These are phyloP conservation scores for Plestiodon gilberti DNA, from an alignment of 2,113 vertebrate species.

Conservation along the genomic window DNA sequence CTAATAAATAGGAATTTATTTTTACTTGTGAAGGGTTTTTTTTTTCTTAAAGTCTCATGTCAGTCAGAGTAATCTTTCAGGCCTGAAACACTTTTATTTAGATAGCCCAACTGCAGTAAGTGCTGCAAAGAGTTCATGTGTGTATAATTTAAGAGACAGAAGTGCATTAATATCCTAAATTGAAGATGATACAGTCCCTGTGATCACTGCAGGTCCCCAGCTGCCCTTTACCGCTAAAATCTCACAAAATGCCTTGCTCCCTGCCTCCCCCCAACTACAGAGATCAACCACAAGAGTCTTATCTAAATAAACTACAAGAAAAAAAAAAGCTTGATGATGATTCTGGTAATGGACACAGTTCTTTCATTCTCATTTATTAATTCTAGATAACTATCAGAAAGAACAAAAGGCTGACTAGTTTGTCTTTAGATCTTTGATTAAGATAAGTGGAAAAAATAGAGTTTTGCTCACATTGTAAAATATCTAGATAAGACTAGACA, in stretches of 20 bases:
- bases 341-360: not conserved
- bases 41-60: not conserved
- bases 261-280: not conserved
- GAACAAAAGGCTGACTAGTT: not conserved
- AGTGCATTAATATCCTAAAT: not conserved
- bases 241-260: not conserved
- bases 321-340: slow-evolving; percentile 17
- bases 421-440: not conserved
- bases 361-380: slow-evolving; percentile 3
- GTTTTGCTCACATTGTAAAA: not conserved
- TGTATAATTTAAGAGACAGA: slow-evolving; percentile 12
- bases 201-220: not conserved
- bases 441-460: not conserved
- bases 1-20: no score
- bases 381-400: not conserved
- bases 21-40: not conserved
- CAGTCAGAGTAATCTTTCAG: not conserved
- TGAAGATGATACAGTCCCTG: not conserved
- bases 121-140: not conserved
- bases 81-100: slow-evolving; percentile 20
- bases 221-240: slow-evolving; percentile 12
- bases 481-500: not conserved
- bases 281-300: not conserved
- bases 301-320: slow-evolving; percentile 4
- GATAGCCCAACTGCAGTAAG: slow-evolving; percentile 16